Percentiles rank a stretch among this genome's conserved stretches.
phyloP scores from a whole-genome alignment of 2,113 vertebrate genomes.

The Atractosteus spatula region DNA sequence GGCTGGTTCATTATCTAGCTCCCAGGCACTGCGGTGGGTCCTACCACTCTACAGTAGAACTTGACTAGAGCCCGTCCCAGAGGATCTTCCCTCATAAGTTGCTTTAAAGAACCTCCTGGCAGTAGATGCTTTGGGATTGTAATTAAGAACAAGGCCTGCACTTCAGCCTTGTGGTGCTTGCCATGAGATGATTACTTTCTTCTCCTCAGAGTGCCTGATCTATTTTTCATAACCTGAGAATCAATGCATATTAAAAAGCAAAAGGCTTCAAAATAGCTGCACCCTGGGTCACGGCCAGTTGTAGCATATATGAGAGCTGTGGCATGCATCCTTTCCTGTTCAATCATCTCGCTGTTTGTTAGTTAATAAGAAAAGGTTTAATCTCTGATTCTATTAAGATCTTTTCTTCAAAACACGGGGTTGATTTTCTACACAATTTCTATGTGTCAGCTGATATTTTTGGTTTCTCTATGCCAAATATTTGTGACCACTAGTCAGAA shows the following conservation, averaged over 20 bases:
- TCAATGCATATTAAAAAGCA: slow-evolving; percentile 34
- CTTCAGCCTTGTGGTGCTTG: slow-evolving; percentile 10
- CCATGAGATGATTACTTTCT: slow-evolving; percentile 18
- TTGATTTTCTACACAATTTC: too few relatives aligned
- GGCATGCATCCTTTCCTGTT: not conserved
- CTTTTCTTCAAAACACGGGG: too few relatives aligned
- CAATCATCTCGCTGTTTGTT: too few relatives aligned
- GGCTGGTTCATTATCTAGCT: slow-evolving; percentile 20
- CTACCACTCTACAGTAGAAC: not conserved
- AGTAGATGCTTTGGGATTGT: slow-evolving; percentile 6
- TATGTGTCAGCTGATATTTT: too few relatives aligned
- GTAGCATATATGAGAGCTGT: not conserved
- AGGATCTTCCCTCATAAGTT: slow-evolving; percentile 19
- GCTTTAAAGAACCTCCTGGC: slow-evolving; percentile 24
- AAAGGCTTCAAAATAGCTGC: slow-evolving; percentile 15
- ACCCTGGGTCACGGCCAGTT: slow-evolving; percentile 18
- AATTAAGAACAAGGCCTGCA: slow-evolving; percentile 26
- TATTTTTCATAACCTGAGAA: slow-evolving; percentile 34
- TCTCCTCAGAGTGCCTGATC: slow-evolving; percentile 27
- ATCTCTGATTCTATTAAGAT: too few relatives aligned
- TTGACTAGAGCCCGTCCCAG: slow-evolving; percentile 10
- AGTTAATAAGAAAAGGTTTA: too few relatives aligned
- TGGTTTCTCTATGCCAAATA: too few relatives aligned
- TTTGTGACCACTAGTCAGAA: too few relatives aligned
- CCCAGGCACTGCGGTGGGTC: not conserved